Evolutionary conservation across 2,113 vertebrate species (phyloP), one percentile per base, ranked within the genome.

Genomic region (Poeciliopsis retropinna): DNA sequence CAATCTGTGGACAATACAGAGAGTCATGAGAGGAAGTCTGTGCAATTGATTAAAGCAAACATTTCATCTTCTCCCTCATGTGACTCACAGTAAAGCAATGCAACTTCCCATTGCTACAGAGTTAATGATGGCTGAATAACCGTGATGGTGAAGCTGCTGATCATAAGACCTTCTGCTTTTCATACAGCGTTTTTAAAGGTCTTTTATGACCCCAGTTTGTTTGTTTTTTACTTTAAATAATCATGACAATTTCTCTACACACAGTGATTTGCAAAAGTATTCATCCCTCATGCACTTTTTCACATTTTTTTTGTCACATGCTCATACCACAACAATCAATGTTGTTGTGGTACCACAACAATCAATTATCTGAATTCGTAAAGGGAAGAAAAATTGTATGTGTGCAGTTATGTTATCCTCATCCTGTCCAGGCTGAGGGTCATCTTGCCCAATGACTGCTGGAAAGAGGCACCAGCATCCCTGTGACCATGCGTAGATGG

Each of bases 41-140:
- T 70, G 67, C 39, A 85, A 85, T 85, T 27, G 32, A 90, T 91
- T 81, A 64, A 13, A 73, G 62, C 54, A 79, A 76, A 87, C 44
- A 72, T 80, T 70, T 72, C 39, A 54, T 54, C 63, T 54, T 78
- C 67, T 82, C 28, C n/a, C 70, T 39, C 68, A 71, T 89, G 70
- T 70, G 78, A 74, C 70, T 83, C 64, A 37, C 54, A 67, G 54
- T 66, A 44, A 70, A 39, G 73, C 27, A 30, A 11, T 67, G 78
- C 78, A 68, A 71, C 75, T 82, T 89, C 81, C 80, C 77, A 81
- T 54, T 77, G 91, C 75, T 60, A 29, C 73, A 73, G 51, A 67
- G 67, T 75, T 81, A 76, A 85, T 83, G 76, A 70, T 86, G 84
- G 88, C 81, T 84, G 82, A 91, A 91, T 89, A 63, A 28, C 70